Percentiles rank a stretch among this genome's conserved stretches.
phyloP scores from a whole-genome alignment of 1,140 invertebrate genomes.

The Dermatophagoides farinae region DNA sequence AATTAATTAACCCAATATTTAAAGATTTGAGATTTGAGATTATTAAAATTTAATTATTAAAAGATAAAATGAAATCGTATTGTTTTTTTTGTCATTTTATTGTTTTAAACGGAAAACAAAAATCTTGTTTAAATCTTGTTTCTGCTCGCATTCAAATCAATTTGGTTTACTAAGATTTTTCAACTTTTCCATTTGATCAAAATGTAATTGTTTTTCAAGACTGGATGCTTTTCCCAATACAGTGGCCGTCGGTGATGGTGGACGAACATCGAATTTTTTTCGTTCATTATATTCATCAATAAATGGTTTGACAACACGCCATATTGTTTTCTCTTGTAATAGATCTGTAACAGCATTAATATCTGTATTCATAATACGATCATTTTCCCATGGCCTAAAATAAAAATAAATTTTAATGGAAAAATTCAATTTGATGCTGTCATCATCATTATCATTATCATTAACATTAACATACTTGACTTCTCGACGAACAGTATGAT shows the following conservation, averaged over 20 bases:
- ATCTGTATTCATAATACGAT: slow-evolving; percentile 44
- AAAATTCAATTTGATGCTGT: not conserved
- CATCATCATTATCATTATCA: no score
- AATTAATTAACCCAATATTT: no score
- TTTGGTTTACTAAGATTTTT: no score
- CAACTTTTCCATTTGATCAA: not conserved
- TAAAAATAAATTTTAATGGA: slow-evolving; percentile 6
- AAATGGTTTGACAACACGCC: slow-evolving; percentile 27
- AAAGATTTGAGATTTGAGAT: no score
- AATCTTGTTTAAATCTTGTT: no score
- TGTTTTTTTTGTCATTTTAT: no score
- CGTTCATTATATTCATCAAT: slow-evolving; percentile 16
- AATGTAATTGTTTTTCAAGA: slow-evolving; percentile 2
- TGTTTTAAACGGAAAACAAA: no score
- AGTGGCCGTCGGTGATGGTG: slow-evolving; percentile 17
- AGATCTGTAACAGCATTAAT: slow-evolving; percentile 38
- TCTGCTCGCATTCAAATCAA: no score
- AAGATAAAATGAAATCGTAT: no score
- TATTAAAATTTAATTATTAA: no score
- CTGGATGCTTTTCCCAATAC: not conserved
- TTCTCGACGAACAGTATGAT: slow-evolving; percentile 37
- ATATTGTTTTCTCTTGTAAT: slow-evolving; percentile 36
- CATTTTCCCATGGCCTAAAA: slow-evolving; percentile 38
- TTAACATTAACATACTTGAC: slow-evolving; percentile 27
- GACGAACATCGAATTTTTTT: slow-evolving; percentile 16